Conservation (phyloP, 1,140 invertebrate genomes). For the Leptestheria dahalacensis region DNA sequence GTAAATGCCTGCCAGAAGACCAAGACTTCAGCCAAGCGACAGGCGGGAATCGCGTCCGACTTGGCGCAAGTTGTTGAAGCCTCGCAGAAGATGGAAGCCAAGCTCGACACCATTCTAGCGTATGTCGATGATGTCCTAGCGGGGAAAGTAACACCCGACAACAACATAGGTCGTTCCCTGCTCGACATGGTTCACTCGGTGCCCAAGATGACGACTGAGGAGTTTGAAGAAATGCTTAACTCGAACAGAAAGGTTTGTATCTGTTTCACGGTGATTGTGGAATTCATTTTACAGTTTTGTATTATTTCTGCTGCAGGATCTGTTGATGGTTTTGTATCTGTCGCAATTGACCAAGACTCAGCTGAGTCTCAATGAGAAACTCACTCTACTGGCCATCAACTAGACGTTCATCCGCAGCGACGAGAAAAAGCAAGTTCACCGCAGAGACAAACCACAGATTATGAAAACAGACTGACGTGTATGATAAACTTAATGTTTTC, state of each 20-base stretch:
- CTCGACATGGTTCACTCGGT: constrained; percentile 71
- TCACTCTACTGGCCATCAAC: constrained; percentile 51
- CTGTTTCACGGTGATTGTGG: not conserved
- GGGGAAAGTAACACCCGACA: constrained; percentile 21
- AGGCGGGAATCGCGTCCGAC: constrained; percentile 65
- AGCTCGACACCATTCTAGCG: constrained; percentile 61
- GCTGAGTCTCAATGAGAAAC: constrained; percentile 84
- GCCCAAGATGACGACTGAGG: constrained; percentile 72
- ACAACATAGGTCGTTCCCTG: constrained; percentile 59
- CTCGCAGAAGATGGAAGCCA: constrained; percentile 50
- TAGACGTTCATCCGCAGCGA: not conserved
- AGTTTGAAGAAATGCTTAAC: constrained; percentile 90
- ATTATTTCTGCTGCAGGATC: constrained; percentile 43
- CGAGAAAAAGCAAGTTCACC: not conserved
- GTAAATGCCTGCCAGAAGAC: constrained; percentile 42
- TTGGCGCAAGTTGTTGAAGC: constrained; percentile 72
- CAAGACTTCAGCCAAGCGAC: constrained; percentile 25
- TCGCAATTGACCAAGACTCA: constrained; percentile 93
- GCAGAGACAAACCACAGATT: too few relatives aligned
- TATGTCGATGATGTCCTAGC: constrained; percentile 65
- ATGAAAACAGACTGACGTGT: too few relatives aligned
- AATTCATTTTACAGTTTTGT: not conserved
- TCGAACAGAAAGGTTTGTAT: constrained; percentile 67
- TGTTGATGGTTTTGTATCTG: constrained; percentile 88
- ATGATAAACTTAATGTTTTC: too few relatives aligned